Conservation (phyloP, 1,140 invertebrate genomes). For the Oryctes rhinoceros region DNA sequence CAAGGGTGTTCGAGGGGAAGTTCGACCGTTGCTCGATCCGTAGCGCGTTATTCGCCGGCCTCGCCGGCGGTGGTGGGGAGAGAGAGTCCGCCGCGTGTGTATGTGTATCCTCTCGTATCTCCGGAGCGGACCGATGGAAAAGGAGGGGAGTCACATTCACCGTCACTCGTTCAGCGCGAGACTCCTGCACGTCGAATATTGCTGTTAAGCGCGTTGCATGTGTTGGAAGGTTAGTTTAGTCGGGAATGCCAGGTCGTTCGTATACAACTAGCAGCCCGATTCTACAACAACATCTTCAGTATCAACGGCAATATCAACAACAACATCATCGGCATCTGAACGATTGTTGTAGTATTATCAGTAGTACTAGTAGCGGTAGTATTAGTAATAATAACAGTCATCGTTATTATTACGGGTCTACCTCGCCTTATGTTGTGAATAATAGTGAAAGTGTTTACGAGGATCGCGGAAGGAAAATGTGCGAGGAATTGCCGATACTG, state of each 20-base stretch:
- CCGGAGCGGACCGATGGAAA: constrained; percentile 43
- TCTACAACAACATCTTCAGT: constrained; percentile 43
- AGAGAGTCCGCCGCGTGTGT: constrained; percentile 48
- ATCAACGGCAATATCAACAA: constrained; percentile 12
- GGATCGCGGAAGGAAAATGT: constrained; percentile 65
- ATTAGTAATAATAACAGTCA: constrained; percentile 5
- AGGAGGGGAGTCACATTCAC: constrained; percentile 47
- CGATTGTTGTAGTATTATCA: constrained; percentile 8
- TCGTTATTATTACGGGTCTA: constrained; percentile 50
- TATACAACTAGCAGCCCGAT: constrained; percentile 53
- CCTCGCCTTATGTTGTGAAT: constrained; percentile 42
- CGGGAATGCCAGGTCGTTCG: constrained; percentile 60
- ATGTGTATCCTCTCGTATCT: constrained; percentile 6
- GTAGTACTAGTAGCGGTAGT: constrained; percentile 1
- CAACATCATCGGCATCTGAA: constrained; percentile 28
- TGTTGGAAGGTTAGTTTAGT: constrained; percentile 43
- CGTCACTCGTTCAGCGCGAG: constrained; percentile 12
- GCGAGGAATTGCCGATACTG: constrained; percentile 85
- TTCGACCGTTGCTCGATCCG: constrained; percentile 23
- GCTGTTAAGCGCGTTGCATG: constrained; percentile 35
- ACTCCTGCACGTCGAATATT: constrained; percentile 29
- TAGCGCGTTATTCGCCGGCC: background rate
- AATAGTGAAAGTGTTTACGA: constrained; percentile 53
- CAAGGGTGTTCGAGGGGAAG: constrained; percentile 66
- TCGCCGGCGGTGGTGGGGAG: constrained; percentile 55